These are phyloP conservation scores for Bombus confusus DNA, from an alignment of 1,140 invertebrate genomes.

Conservation along the genomic window DNA sequence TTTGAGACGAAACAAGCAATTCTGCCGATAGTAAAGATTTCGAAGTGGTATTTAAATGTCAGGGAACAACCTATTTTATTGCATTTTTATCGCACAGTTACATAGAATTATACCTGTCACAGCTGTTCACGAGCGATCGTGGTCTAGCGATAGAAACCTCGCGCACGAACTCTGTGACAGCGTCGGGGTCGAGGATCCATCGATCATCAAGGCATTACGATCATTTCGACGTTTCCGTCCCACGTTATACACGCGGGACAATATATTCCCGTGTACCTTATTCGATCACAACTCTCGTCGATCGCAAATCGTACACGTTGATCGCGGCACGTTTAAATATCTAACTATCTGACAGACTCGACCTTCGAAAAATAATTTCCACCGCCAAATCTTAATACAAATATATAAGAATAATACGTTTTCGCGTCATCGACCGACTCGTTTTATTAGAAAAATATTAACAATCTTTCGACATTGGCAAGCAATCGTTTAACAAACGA, in stretches of 20 bases:
- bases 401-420: neutral
- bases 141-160: constrained; percentile 27
- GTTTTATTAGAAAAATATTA: neutral
- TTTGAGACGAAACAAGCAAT: neutral
- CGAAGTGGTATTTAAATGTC: neutral
- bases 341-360: neutral
- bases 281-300: constrained; percentile 57
- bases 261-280: constrained; percentile 72
- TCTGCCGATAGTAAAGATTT: neutral
- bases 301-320: constrained; percentile 68
- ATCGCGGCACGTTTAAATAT: constrained; percentile 4
- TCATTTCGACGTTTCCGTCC: constrained; percentile 62
- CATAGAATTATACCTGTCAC: constrained; percentile 32
- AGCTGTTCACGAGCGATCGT: constrained; percentile 33
- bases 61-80: neutral
- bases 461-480: neutral
- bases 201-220: constrained; percentile 57
- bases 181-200: constrained; percentile 39
- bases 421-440: neutral
- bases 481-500: neutral
- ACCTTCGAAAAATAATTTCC: neutral
- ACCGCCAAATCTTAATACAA: neutral
- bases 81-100: constrained; percentile 18
- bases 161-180: constrained; percentile 27
- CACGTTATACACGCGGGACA: constrained; percentile 46